Evolutionary conservation across 2,113 vertebrate genomes (phyloP).

Genomic region (Lamprologus tigripictilis): DNA sequence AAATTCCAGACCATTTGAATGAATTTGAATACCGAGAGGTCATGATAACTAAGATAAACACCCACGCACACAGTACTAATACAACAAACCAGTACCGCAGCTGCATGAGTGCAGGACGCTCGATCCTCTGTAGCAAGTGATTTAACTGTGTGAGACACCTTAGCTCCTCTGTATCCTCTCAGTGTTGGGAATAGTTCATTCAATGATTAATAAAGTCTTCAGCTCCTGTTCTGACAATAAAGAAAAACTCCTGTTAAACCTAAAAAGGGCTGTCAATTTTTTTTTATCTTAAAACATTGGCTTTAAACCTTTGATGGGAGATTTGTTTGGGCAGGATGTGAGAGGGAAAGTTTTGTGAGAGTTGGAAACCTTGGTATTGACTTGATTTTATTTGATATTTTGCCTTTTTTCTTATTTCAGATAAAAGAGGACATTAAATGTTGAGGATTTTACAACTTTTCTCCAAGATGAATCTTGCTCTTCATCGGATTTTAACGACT

Average conservation of each 20-base stretch:
- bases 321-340: neutral
- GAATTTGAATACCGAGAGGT: neutral
- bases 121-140: neutral
- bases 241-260: neutral
- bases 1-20: neutral
- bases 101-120: neutral
- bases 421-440: neutral
- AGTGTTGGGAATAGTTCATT: neutral
- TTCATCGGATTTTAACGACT: neutral
- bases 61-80: neutral
- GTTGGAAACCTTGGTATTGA: neutral
- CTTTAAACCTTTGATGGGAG: neutral
- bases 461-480: constrained; percentile 3
- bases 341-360: neutral
- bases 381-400: neutral
- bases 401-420: constrained; percentile 24
- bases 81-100: neutral
- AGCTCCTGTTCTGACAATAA: neutral
- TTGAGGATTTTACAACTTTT: neutral
- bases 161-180: neutral
- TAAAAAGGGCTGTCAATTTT: neutral
- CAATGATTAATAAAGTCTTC: neutral
- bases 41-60: neutral
- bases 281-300: neutral
- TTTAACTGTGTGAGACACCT: neutral